Evolutionary conservation across 2,113 vertebrate species (phyloP).

Genomic region (Mohoua ochrocephala): DNA sequence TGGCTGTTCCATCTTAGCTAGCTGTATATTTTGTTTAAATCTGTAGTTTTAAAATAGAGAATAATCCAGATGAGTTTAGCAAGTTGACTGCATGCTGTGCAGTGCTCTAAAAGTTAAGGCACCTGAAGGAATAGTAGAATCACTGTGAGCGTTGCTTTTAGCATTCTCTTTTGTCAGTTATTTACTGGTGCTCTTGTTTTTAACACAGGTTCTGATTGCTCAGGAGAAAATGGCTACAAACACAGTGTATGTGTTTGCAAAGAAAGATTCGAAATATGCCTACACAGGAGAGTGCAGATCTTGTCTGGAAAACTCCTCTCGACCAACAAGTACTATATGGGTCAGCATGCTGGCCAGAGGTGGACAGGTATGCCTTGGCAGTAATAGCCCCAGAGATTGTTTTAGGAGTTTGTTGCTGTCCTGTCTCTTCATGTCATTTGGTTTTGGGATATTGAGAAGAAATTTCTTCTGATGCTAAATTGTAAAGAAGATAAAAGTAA

Average conservation of each 20-base stretch:
- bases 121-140: neutral
- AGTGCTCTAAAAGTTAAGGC: neutral
- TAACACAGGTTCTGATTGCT: conserved; percentile 89
- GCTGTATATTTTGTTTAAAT: neutral
- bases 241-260: conserved; percentile 97
- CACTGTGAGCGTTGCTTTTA: neutral
- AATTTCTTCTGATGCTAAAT: neutral
- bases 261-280: conserved; percentile 98
- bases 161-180: neutral
- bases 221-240: conserved; percentile 99
- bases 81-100: neutral
- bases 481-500: neutral
- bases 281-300: conserved; percentile 96
- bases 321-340: conserved; percentile 98
- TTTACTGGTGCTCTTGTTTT: neutral
- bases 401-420: neutral
- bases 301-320: conserved; percentile 96
- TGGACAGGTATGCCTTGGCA: conserved; percentile 82
- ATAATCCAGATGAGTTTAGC: neutral
- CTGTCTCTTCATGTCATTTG: neutral
- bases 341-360: conserved; percentile 99
- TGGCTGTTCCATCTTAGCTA: neutral
- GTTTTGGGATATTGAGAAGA: neutral
- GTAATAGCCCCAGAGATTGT: neutral
- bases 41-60: neutral